Evolutionary conservation across 2,113 vertebrate genomes (phyloP).

Genomic region (Galemys pyrenaicus): DNA sequence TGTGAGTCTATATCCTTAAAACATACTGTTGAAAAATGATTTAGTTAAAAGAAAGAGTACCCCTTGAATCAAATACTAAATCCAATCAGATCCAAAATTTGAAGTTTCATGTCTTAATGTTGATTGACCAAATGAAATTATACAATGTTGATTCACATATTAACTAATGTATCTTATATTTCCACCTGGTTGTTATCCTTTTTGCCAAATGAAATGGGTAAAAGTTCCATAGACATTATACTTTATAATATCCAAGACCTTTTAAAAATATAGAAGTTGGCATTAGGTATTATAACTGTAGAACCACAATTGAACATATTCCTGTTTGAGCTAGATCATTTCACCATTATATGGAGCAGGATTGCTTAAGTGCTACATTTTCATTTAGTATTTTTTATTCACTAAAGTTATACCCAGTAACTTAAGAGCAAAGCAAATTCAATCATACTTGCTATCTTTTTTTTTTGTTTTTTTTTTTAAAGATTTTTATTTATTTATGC

Average conservation of each 20-base stretch:
- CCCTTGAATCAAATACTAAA: not conserved
- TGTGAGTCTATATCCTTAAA: too few relatives aligned
- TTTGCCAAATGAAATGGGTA: not conserved
- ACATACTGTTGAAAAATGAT: too few relatives aligned
- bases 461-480: too few relatives aligned
- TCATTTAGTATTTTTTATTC: not conserved
- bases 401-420: not conserved
- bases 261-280: not conserved
- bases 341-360: not conserved
- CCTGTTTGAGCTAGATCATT: not conserved
- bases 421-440: not conserved
- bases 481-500: too few relatives aligned
- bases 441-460: not conserved
- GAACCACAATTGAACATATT: not conserved
- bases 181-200: not conserved
- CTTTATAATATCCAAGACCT: not conserved
- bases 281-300: not conserved
- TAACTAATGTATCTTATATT: not conserved
- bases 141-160: not conserved
- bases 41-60: not conserved
- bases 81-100: not conserved
- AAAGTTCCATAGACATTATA: not conserved
- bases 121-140: not conserved
- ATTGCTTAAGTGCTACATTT: not conserved
- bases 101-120: not conserved